Evolutionary conservation across 2,888 invertebrate species (phyloP).

Genomic region (Ommatoiulus sabulosus): DNA sequence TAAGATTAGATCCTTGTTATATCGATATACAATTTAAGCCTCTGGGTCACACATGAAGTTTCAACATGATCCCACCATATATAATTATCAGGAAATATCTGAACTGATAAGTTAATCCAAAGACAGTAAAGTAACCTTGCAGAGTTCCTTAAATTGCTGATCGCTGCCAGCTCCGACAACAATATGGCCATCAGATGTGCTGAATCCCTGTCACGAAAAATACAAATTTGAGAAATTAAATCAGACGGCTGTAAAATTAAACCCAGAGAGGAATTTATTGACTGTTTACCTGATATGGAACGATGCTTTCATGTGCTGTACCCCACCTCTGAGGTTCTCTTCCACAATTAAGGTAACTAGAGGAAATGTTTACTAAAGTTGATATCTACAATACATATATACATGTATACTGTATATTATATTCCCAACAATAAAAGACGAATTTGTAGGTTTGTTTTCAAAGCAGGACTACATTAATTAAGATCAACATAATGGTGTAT

Average conservation of each 20-base stretch:
- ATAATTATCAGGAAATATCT: too few species aligned
- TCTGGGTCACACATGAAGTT: too few species aligned
- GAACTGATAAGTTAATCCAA: too few species aligned
- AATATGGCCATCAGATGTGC: constrained; percentile 83
- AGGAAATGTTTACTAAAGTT: constrained; percentile 87
- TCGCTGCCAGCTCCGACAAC: constrained; percentile 91
- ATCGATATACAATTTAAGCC: too few species aligned
- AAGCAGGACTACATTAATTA: background rate
- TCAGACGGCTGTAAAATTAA: background rate
- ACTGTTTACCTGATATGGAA: constrained; percentile 82
- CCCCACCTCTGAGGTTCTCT: constrained; percentile 84
- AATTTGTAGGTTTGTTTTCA: background rate
- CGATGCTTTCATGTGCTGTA: constrained; percentile 94
- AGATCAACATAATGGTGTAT: too few species aligned
- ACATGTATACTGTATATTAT: too few species aligned
- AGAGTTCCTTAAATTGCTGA: constrained; percentile 80
- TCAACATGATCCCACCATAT: too few species aligned
- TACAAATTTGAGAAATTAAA: constrained; percentile 49
- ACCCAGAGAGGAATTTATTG: constrained; percentile 55
- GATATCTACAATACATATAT: constrained; percentile 77
- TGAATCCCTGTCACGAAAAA: constrained; percentile 73
- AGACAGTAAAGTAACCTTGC: constrained; percentile 67
- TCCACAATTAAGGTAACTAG: constrained; percentile 89
- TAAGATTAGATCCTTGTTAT: too few species aligned
- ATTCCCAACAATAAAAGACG: background rate